A percentile compares a stretch with the other conserved stretches of the same genome.
phyloP scores from a whole-genome alignment of 2,888 invertebrate species.

The Bombyx huttoni region DNA sequence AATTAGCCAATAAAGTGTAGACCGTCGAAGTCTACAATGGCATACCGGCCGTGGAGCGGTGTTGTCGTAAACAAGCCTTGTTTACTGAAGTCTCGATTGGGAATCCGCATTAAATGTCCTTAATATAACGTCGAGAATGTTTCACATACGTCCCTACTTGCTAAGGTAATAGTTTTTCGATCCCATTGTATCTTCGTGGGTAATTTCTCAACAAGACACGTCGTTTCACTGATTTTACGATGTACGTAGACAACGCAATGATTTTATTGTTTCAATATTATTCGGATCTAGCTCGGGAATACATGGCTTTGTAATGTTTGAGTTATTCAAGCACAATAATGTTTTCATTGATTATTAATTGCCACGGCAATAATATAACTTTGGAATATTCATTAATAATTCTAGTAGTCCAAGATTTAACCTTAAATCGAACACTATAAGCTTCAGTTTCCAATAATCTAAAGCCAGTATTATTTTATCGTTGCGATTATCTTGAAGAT shows the following conservation, averaged over 20 bases:
- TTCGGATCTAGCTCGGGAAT: not conserved
- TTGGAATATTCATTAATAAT: no score
- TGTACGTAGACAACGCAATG: constrained; percentile 1
- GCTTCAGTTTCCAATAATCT: no score
- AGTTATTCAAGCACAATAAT: no score
- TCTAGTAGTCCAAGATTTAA: no score
- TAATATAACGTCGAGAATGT: constrained; percentile 36
- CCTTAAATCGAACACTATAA: no score
- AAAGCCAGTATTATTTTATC: constrained; percentile 5
- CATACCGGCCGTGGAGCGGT: constrained; percentile 41
- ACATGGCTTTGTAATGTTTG: no score
- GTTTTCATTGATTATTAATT: no score
- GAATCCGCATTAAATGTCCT: constrained; percentile 57
- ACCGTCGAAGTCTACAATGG: constrained; percentile 61
- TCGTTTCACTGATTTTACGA: constrained; percentile 15
- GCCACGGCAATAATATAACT: no score
- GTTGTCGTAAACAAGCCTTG: constrained; percentile 52
- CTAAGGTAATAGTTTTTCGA: constrained; percentile 31
- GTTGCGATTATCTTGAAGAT: not conserved
- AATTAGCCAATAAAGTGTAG: constrained; percentile 68
- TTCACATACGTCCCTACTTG: constrained; percentile 34
- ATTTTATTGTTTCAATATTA: not conserved
- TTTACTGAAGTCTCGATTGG: constrained; percentile 46
- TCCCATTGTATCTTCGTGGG: constrained; percentile 26
- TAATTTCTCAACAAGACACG: constrained; percentile 17